Evolutionary conservation across 2,888 invertebrate genomes (phyloP).

Genomic region (Tenthredo amoena): DNA sequence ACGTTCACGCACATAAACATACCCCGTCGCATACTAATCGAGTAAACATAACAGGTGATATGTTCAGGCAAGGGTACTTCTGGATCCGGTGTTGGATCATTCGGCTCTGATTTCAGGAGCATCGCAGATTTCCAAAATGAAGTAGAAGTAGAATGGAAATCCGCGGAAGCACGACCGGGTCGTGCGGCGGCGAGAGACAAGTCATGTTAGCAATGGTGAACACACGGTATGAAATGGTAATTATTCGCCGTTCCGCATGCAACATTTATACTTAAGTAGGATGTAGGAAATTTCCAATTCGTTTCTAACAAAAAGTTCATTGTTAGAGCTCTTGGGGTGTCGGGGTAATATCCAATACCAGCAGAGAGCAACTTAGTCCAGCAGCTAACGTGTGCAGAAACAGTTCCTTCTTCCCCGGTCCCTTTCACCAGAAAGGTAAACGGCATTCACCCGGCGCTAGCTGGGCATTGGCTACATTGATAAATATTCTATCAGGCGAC

Average conservation of each 20-base stretch:
- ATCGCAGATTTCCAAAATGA: neutral
- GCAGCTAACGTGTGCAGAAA: slow-evolving; percentile 18
- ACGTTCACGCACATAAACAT: neutral
- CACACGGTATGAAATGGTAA: slow-evolving; percentile 50
- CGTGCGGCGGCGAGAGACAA: slow-evolving; percentile 39
- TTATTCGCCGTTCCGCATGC: slow-evolving; percentile 37
- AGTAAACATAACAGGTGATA: slow-evolving; percentile 39
- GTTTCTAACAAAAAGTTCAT: slow-evolving; percentile 20
- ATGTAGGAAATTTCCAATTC: neutral
- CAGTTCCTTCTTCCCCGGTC: neutral
- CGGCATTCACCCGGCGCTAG: slow-evolving; percentile 32
- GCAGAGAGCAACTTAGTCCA: neutral
- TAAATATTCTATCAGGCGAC: slow-evolving; percentile 51
- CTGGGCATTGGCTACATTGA: slow-evolving; percentile 48
- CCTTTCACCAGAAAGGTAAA: slow-evolving; percentile 20
- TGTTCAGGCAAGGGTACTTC: slow-evolving; percentile 9
- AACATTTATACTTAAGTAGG: neutral
- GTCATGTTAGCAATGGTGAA: slow-evolving; percentile 51
- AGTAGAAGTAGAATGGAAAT: neutral
- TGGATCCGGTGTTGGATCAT: slow-evolving; percentile 23
- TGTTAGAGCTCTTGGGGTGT: slow-evolving; percentile 23
- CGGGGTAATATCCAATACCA: neutral
- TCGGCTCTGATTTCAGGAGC: slow-evolving; percentile 15
- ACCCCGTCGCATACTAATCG: neutral
- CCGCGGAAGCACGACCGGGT: neutral